Evolutionary conservation across 1,140 invertebrate species (phyloP).

Genomic region (Drosophila sp.): DNA sequence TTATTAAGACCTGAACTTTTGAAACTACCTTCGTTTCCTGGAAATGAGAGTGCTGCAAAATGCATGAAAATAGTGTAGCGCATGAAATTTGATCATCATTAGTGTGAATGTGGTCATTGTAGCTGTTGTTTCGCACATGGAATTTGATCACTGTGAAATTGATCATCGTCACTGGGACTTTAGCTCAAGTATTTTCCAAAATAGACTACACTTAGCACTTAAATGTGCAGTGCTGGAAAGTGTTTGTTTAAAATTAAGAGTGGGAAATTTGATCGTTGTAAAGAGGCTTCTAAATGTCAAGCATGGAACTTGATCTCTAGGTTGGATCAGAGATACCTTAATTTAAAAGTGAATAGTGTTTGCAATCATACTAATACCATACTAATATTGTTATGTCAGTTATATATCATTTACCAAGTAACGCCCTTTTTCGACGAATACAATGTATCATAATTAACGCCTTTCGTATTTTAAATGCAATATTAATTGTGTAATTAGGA

Average conservation of each 20-base stretch:
- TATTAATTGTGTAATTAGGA: slow-evolving; percentile 1
- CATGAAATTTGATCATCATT: background rate
- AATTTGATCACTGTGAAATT: slow-evolving; percentile 14
- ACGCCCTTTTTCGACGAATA: background rate
- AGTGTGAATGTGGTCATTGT: slow-evolving; percentile 5
- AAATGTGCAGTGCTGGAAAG: slow-evolving; percentile 1
- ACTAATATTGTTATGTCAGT: no score
- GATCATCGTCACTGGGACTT: background rate
- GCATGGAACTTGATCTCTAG: background rate
- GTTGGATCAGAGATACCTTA: background rate
- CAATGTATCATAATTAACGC: background rate
- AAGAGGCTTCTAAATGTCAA: no score
- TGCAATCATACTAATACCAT: background rate
- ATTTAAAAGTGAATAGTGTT: background rate
- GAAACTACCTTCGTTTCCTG: background rate
- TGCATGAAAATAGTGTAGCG: background rate
- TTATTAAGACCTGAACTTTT: background rate
- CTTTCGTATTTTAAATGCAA: background rate
- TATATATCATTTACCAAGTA: background rate
- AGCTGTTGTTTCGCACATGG: slow-evolving; percentile 5
- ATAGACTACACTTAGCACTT: slow-evolving; percentile 5
- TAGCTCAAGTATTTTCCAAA: background rate
- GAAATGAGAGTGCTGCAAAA: background rate
- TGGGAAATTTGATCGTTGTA: background rate
- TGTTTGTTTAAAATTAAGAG: slow-evolving; percentile 3